Conservation (phyloP, 2,888 invertebrate species). For the Hartigia nigra region DNA sequence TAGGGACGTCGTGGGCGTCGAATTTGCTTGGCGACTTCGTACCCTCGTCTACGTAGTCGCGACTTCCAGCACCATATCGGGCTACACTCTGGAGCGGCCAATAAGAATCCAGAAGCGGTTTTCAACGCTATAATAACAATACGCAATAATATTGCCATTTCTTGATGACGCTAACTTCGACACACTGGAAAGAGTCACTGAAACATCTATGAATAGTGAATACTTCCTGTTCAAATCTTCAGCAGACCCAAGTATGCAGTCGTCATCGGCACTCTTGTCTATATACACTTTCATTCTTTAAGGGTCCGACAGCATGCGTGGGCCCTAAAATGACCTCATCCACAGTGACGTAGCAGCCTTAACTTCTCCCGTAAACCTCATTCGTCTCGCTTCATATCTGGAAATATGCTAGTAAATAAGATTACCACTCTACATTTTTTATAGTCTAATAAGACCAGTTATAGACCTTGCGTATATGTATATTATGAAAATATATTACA, state of each 20-base stretch:
- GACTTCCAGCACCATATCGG: background rate
- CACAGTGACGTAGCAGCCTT: background rate
- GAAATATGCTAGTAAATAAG: background rate
- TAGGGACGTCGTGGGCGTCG: background rate
- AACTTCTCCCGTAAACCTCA: background rate
- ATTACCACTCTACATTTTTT: background rate
- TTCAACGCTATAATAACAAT: background rate
- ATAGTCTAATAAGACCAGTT: no score
- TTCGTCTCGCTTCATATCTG: background rate
- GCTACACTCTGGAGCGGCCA: background rate
- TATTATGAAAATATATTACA: no score
- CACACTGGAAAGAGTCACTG: background rate
- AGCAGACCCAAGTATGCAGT: no score
- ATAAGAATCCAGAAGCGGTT: background rate
- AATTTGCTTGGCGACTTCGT: background rate
- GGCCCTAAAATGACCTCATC: background rate
- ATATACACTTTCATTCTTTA: background rate
- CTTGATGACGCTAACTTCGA: no score
- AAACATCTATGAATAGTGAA: background rate
- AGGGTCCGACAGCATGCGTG: background rate
- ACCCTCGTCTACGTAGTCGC: background rate
- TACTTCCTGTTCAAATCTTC: background rate
- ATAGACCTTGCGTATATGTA: no score
- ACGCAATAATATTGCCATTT: background rate
- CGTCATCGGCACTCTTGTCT: background rate